A percentile compares a stretch with the other conserved stretches of the same genome.
Conservation (phyloP, 1,140 invertebrate species). For the Drusus annulatus region DNA sequence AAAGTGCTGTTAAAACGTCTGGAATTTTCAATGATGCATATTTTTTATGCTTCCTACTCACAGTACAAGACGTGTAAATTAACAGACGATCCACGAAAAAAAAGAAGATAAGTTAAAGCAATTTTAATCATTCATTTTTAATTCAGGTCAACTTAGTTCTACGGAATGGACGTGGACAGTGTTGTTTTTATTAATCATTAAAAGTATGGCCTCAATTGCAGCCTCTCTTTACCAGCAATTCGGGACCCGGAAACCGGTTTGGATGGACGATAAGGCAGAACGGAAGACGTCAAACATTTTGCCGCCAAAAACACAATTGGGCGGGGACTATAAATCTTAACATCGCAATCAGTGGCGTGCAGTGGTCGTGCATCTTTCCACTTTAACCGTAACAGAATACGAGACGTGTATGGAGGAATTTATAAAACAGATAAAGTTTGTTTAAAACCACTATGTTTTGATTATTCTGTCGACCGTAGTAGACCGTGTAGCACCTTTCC, state of each 20-base stretch:
- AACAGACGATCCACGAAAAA: constrained; percentile 23
- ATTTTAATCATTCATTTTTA: constrained; percentile 45
- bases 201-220: constrained; percentile 37
- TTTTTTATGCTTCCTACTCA: no score
- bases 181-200: constrained; percentile 40
- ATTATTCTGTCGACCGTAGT: no score
- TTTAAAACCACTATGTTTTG: no score
- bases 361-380: no score
- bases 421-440: no score
- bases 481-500: no score
- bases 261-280: constrained; percentile 42
- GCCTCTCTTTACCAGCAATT: constrained; percentile 19
- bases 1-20: no score
- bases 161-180: constrained; percentile 29
- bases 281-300: constrained; percentile 52
- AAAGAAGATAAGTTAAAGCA: not conserved
- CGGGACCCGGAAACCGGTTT: constrained; percentile 28
- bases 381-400: no score
- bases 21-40: no score
- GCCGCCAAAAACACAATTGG: constrained; percentile 48
- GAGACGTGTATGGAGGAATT: no score
- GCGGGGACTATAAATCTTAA: constrained; percentile 46
- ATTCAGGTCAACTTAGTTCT: constrained; percentile 32
- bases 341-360: no score
- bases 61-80: constrained; percentile 14